A percentile compares a stretch with the other conserved stretches of the same genome.
These are phyloP conservation scores for Entomobrya proxima DNA, from an alignment of 2,888 invertebrate species.

Conservation along the genomic window DNA sequence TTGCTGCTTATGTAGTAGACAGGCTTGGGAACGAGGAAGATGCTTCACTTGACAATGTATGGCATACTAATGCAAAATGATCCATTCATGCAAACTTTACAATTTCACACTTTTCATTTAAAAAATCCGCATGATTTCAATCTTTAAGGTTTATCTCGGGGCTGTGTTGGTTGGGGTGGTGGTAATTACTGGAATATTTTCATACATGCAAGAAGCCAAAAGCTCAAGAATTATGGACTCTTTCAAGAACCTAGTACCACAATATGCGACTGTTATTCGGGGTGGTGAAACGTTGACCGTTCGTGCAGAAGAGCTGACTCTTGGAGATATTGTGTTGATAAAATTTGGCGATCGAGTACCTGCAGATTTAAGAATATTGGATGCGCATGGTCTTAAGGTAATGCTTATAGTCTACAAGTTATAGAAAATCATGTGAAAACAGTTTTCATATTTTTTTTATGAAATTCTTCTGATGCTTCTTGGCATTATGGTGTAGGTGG, in stretches of 20 bases:
- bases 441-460: background rate
- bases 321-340: slow-evolving; percentile 81
- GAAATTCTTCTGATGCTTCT: background rate
- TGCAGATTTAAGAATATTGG: slow-evolving; percentile 80
- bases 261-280: slow-evolving; percentile 65
- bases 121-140: background rate
- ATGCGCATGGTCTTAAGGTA: slow-evolving; percentile 80
- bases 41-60: slow-evolving; percentile 61
- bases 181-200: slow-evolving; percentile 84
- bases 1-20: slow-evolving; percentile 78
- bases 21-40: slow-evolving; percentile 69
- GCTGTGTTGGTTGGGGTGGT: slow-evolving; percentile 83
- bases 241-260: slow-evolving; percentile 70
- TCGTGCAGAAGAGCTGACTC: slow-evolving; percentile 61
- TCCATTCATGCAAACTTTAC: background rate
- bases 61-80: background rate
- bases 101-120: background rate
- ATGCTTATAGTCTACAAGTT: background rate
- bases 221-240: slow-evolving; percentile 80
- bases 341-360: slow-evolving; percentile 81
- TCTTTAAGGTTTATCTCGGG: slow-evolving; percentile 82
- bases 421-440: no score
- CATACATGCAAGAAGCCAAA: slow-evolving; percentile 85
- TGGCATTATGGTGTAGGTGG: slow-evolving; percentile 80
- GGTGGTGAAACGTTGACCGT: slow-evolving; percentile 43